Percentiles rank a stretch among this genome's conserved stretches.
Conservation (phyloP, 35 echinoderm and acorn worm species). For the Heliocidaris tuberculata region DNA sequence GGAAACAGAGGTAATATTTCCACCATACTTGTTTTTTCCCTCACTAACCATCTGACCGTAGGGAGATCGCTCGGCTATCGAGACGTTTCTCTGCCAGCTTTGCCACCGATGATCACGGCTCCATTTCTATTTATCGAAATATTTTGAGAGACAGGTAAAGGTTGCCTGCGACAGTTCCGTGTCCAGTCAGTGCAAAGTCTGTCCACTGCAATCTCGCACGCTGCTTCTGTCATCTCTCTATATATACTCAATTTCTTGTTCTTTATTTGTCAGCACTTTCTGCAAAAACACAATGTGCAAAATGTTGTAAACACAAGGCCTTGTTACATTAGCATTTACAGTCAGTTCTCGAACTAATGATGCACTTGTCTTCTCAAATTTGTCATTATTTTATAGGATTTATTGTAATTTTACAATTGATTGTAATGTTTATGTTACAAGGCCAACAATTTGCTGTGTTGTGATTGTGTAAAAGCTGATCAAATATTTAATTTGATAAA, state of each 20-base stretch:
- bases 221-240: neutral
- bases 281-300: neutral
- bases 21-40: neutral
- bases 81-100: neutral
- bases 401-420: neutral
- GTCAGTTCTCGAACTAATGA: neutral
- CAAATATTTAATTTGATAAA: neutral
- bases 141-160: conserved; percentile 10
- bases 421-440: neutral
- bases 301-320: neutral
- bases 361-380: neutral
- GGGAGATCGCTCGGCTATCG: neutral
- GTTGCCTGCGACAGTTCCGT: neutral
- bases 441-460: neutral
- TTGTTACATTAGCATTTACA: neutral
- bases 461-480: neutral
- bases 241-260: neutral
- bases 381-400: neutral
- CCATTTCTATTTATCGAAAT: neutral
- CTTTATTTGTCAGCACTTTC: neutral
- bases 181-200: neutral
- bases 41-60: neutral
- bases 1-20: neutral
- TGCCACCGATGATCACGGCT: neutral
- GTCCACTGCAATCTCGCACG: neutral